phyloP scores from a whole-genome alignment of 2,797 vertebrate genomes.

The Premnoplex brunnescens region DNA sequence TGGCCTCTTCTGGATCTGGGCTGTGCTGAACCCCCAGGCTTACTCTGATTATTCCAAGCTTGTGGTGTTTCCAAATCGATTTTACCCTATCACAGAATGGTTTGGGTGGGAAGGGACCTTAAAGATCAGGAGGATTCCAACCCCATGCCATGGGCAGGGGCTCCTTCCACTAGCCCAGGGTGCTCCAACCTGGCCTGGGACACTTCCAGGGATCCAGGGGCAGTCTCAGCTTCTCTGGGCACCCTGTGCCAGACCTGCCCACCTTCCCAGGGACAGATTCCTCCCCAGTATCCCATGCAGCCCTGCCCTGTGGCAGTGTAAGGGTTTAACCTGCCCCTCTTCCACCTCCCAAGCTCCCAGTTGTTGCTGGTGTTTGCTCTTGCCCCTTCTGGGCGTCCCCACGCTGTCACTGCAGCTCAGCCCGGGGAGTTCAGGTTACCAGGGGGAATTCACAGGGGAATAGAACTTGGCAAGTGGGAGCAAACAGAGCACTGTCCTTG shows the following conservation, averaged over 20 bases:
- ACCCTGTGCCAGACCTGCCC: not conserved
- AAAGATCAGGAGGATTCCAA: not conserved
- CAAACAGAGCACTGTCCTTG: rapidly evolving
- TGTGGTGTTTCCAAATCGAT: not conserved
- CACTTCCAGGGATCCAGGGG: not conserved
- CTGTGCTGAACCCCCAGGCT: not conserved
- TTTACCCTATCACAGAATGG: not conserved
- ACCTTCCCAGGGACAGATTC: not conserved
- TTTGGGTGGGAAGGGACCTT: not conserved
- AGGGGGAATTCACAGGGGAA: rapidly evolving
- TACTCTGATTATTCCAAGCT: not conserved
- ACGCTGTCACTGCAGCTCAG: not conserved
- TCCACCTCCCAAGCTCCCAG: not conserved
- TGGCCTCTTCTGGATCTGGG: not conserved
- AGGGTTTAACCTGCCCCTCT: not conserved
- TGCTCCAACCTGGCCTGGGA: not conserved
- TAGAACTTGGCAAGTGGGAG: not conserved
- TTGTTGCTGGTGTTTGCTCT: not conserved
- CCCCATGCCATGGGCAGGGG: not conserved
- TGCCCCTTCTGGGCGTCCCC: not conserved
- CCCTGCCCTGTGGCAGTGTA: not conserved
- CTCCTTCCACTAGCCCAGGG: not conserved
- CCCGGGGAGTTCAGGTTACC: not conserved
- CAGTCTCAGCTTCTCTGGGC: not conserved
- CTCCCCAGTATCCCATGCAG: not conserved